Evolutionary conservation across 2,113 vertebrate genomes (phyloP).

Genomic region (Nannobrachium achirus): DNA sequence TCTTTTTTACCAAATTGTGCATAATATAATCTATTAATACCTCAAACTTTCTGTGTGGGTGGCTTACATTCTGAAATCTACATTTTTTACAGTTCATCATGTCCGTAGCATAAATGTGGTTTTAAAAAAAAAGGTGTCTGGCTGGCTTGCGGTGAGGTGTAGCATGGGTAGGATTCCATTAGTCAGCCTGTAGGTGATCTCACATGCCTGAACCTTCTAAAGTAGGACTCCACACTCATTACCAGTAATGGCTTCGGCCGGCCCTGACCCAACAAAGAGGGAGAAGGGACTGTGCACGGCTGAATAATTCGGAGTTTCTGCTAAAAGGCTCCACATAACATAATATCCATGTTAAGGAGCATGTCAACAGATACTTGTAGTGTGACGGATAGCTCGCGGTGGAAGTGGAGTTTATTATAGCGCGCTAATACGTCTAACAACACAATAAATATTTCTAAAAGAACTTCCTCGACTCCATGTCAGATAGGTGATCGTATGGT

Average conservation of each 20-base stretch:
- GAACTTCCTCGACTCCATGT: constrained; percentile 59
- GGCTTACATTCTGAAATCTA: constrained; percentile 69
- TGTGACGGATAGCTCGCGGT: constrained; percentile 71
- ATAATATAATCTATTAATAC: constrained; percentile 62
- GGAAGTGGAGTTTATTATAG: constrained; percentile 70
- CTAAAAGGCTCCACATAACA: constrained; percentile 82
- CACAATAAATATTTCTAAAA: constrained; percentile 73
- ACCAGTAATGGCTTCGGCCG: constrained; percentile 82
- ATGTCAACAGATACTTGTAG: constrained; percentile 87
- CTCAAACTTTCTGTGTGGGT: constrained; percentile 55
- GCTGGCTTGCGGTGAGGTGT: constrained; percentile 71
- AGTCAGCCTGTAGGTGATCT: constrained; percentile 83
- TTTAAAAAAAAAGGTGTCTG: constrained; percentile 56
- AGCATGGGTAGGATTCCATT: constrained; percentile 83
- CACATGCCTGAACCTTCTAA: constrained; percentile 83
- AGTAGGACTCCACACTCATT: constrained; percentile 86
- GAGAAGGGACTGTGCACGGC: constrained; percentile 74
- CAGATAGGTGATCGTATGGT: constrained; percentile 43
- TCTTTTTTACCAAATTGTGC: constrained; percentile 18
- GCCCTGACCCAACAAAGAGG: constrained; percentile 76
- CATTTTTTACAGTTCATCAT: constrained; percentile 75
- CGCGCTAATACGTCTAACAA: constrained; percentile 75
- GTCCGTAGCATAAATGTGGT: constrained; percentile 65
- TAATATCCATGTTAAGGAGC: constrained; percentile 87
- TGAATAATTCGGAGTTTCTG: constrained; percentile 83